Evolutionary conservation across 2,888 invertebrate species (phyloP), one percentile per base, ranked within the genome.

Genomic region (Limnephilus auricula): DNA sequence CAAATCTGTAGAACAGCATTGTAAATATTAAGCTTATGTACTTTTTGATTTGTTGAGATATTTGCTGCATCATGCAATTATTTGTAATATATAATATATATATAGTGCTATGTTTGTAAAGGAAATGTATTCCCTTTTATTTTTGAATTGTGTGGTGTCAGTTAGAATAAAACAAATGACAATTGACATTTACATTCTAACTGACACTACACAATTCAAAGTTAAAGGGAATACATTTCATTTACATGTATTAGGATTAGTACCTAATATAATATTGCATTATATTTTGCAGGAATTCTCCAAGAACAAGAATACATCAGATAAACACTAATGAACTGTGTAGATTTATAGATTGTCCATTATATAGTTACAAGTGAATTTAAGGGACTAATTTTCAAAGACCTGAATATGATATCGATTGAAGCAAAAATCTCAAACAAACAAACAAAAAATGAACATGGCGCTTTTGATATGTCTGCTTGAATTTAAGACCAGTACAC

Each of bases 1-100:
- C 85, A 80, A 79, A 80, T 90, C 85, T 85, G 84, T 78, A 86
- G 86, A 86, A 86, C 50, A 86, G 18, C 86, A 83, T 86, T 65
- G 18, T 50, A 65, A 86, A 50, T 80, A 65, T 65, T 34, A 32
- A 82, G 82, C 82, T 34, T 13, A 37, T 18, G n/a, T 30, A 18
- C 45, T 45, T 45, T 45, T 65, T 86, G 45, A 50, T 30, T 40
- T 85, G 85, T 45, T 50, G 31, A 86, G 65, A 50, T 31, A 6
- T 86, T 86, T 85, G 45, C 32, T 15, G 25, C 18, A 32, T 34
- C 82, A 32, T 18, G 37, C 65, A 2, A 18, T 82, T 34, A 32
- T 82, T 32, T 9, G 65, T n/a, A n/a, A 65, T 65, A 65, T 15
- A 45, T 45, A 15, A 10, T 45, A 45, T 45, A 40, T 40, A 34